These are phyloP conservation scores for Bolinopsis microptera DNA, from an alignment of 37 sponge, comb jelly and placozoan genomes.

Conservation along the genomic window DNA sequence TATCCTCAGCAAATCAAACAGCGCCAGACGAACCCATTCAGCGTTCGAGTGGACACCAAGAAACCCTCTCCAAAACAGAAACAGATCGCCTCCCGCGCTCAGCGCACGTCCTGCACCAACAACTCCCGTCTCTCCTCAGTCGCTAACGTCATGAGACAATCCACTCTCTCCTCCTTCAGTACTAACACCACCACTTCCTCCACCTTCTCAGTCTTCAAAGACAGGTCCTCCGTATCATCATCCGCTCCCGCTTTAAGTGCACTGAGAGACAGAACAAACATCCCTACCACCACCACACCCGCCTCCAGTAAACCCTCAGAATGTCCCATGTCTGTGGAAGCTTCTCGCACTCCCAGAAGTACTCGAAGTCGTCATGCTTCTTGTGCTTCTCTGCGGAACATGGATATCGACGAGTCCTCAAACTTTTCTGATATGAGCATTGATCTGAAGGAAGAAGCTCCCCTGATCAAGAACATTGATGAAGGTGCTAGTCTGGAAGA, in stretches of 20 bases:
- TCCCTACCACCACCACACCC: not conserved
- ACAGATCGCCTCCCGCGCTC: constrained; percentile 7
- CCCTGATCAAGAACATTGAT: constrained; percentile 32
- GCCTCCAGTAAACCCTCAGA: not conserved
- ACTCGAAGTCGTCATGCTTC: not conserved
- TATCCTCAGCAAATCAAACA: constrained; percentile 43
- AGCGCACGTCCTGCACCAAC: constrained; percentile 33
- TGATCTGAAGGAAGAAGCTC: not conserved
- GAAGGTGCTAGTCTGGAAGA: not conserved
- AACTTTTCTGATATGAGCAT: constrained; percentile 8
- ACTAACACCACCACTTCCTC: not conserved
- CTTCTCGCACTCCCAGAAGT: not conserved
- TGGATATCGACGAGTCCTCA: constrained; percentile 25
- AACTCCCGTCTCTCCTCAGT: not conserved
- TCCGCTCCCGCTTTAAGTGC: not conserved
- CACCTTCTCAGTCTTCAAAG: not conserved
- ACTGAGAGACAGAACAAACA: not conserved
- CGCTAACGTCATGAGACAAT: not conserved
- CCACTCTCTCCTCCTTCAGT: constrained; percentile 28
- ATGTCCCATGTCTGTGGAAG: constrained; percentile 49
- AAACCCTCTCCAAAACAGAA: constrained; percentile 67
- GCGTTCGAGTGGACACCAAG: constrained; percentile 49
- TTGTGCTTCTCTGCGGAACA: not conserved
- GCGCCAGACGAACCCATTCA: constrained; percentile 49
- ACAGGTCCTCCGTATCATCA: not conserved